Evolutionary conservation across 2,113 vertebrate species (phyloP).

Genomic region (Chitala chitala): DNA sequence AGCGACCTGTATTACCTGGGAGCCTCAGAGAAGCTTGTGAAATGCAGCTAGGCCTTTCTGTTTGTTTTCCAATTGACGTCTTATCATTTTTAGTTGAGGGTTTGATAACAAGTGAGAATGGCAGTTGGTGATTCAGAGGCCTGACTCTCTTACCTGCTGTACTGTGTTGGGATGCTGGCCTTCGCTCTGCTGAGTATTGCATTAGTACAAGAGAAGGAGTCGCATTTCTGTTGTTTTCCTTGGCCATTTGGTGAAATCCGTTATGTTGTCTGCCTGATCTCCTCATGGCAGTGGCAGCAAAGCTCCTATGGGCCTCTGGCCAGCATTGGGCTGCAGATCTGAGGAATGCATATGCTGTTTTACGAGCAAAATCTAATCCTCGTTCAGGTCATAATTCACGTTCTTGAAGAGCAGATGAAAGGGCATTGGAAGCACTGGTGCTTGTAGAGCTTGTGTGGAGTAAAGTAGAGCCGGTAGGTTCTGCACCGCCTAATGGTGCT

Average conservation of each 20-base stretch:
- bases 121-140: constrained; percentile 59
- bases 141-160: constrained; percentile 15
- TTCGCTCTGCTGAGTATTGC: constrained; percentile 37
- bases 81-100: constrained; percentile 42
- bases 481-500: constrained; percentile 81
- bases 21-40: too few relatives aligned
- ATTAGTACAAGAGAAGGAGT: constrained; percentile 49
- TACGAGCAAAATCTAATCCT: constrained; percentile 91
- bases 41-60: constrained; percentile 59
- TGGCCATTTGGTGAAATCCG: too few relatives aligned
- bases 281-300: constrained; percentile 27
- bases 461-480: constrained; percentile 96
- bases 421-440: constrained; percentile 99
- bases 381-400: constrained; percentile 96
- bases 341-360: constrained; percentile 69
- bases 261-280: too few relatives aligned
- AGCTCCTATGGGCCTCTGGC: neutral
- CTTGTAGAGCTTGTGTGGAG: constrained; percentile 94
- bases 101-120: constrained; percentile 69
- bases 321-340: constrained; percentile 20
- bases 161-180: constrained; percentile 26
- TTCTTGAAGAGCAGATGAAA: constrained; percentile 98
- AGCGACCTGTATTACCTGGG: too few relatives aligned
- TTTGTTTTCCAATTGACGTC: constrained; percentile 44
- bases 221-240: neutral